Evolutionary conservation across 2,888 invertebrate genomes (phyloP).

Genomic region (Heliconius cydno): DNA sequence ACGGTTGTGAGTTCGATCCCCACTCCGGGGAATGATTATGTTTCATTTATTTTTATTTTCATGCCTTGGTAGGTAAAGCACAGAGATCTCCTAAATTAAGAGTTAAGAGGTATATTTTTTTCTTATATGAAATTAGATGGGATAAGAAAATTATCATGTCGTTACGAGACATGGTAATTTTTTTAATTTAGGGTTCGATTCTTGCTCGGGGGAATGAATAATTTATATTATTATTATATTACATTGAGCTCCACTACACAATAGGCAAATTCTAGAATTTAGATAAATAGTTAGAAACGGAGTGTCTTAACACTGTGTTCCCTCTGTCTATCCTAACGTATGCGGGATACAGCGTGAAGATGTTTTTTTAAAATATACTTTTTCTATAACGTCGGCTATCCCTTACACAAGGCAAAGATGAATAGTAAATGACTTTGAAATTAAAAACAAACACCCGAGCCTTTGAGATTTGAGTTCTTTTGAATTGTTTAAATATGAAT

Average conservation of each 20-base stretch:
- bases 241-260: not conserved
- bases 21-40: too few species aligned
- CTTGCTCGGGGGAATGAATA: not conserved
- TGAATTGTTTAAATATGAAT: constrained; percentile 7
- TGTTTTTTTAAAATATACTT: not conserved
- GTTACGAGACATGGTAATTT: too few species aligned
- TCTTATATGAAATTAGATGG: too few species aligned
- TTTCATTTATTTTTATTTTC: too few species aligned
- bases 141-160: too few species aligned
- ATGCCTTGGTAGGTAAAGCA: too few species aligned
- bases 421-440: constrained; percentile 61
- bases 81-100: too few species aligned
- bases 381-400: constrained; percentile 4
- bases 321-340: not conserved
- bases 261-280: not conserved
- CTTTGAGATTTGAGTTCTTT: constrained; percentile 22
- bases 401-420: constrained; percentile 55
- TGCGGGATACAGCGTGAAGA: constrained; percentile 6
- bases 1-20: not conserved
- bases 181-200: not conserved
- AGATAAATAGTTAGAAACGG: not conserved
- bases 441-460: constrained; percentile 53
- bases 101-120: too few species aligned
- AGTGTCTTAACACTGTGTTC: not conserved
- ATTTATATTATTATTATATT: not conserved